Conservation (phyloP, 2,888 invertebrate genomes). For the Leptinotarsa rubiginosa region DNA sequence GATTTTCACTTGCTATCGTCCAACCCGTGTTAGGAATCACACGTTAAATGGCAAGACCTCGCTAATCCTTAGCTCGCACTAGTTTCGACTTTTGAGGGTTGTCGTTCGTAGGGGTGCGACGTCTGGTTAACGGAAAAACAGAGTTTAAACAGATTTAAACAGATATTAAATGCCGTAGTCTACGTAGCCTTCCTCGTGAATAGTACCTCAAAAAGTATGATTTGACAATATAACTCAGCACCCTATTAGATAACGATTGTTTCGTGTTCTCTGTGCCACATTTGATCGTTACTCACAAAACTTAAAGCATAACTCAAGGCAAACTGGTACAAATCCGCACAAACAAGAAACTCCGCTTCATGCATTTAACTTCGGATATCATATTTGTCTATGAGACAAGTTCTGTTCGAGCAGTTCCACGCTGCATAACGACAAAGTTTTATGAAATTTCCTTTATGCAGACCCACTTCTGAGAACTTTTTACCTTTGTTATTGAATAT, state of each 20-base stretch:
- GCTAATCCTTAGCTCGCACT: too few relatives aligned
- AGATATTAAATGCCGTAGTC: too few relatives aligned
- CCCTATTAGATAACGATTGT: not conserved
- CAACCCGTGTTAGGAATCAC: too few relatives aligned
- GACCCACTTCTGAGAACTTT: conserved; percentile 2
- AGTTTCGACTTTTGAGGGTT: too few relatives aligned
- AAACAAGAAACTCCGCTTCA: conserved; percentile 10
- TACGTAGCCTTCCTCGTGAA: too few relatives aligned
- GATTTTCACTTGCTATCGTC: too few relatives aligned
- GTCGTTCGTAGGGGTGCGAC: too few relatives aligned
- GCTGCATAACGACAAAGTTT: conserved; percentile 3
- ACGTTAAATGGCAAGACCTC: too few relatives aligned
- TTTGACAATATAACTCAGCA: not conserved
- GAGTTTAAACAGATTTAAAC: too few relatives aligned
- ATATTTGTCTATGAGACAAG: conserved; percentile 19
- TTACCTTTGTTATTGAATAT: conserved; percentile 17
- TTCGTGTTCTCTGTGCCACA: not conserved
- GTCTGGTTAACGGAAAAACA: too few relatives aligned
- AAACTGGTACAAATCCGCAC: conserved; percentile 10
- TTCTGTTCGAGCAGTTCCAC: conserved; percentile 3
- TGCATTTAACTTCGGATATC: conserved; percentile 17
- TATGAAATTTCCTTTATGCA: conserved; percentile 9
- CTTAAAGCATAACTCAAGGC: conserved; percentile 13
- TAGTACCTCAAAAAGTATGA: too few relatives aligned
- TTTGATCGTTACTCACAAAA: conserved; percentile 3